phyloP scores from a whole-genome alignment of 2,797 vertebrate species.

The Atherinosoma microstoma region DNA sequence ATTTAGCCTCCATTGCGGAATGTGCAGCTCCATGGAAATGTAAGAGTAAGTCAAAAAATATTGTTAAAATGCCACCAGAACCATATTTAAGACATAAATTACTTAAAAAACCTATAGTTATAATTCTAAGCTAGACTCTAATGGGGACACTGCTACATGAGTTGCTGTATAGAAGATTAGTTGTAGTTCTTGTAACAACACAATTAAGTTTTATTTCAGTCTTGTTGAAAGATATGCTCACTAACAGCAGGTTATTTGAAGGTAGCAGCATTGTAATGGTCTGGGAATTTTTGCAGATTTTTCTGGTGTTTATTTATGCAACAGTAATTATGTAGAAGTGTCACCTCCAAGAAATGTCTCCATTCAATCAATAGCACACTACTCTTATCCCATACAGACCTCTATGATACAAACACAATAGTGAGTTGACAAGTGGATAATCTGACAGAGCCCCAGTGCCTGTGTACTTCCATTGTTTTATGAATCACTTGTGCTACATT shows the following conservation, averaged over 20 bases:
- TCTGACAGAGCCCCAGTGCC: background rate
- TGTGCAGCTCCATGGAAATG: background rate
- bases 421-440: background rate
- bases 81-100: background rate
- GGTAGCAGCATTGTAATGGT: background rate
- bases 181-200: too few species aligned
- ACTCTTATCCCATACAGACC: background rate
- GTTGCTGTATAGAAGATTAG: too few species aligned
- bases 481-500: background rate
- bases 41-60: background rate
- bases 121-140: background rate
- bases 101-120: too few species aligned
- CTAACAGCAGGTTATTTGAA: background rate
- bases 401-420: background rate
- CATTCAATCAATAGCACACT: background rate
- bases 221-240: background rate
- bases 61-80: background rate
- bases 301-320: background rate
- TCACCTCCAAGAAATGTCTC: background rate
- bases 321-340: background rate
- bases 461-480: background rate
- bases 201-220: too few species aligned
- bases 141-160: background rate
- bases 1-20: background rate
- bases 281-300: background rate